Evolutionary conservation across 1,140 invertebrate genomes (phyloP).

Genomic region (Nymphalis io): DNA sequence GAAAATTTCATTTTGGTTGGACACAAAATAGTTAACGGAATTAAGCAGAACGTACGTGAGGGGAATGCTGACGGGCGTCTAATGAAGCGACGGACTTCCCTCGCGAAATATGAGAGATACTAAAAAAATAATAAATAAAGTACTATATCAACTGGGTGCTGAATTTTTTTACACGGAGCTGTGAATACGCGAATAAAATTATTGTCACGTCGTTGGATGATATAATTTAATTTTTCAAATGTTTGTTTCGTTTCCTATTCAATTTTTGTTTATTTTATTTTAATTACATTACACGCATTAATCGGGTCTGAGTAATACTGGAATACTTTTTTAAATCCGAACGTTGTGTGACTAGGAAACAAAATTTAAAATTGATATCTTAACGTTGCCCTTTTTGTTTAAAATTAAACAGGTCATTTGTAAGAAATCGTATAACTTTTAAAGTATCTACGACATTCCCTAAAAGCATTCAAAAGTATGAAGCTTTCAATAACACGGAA

Average conservation of each 20-base stretch:
- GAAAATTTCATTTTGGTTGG: slow-evolving; percentile 54
- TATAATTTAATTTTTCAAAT: slow-evolving; percentile 2
- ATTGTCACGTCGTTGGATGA: slow-evolving; percentile 5
- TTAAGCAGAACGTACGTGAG: slow-evolving; percentile 55
- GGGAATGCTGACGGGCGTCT: slow-evolving; percentile 41
- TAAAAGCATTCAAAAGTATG: neutral
- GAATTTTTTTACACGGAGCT: slow-evolving; percentile 21
- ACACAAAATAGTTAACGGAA: slow-evolving; percentile 66
- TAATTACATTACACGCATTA: too few species aligned
- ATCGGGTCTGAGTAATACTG: too few species aligned
- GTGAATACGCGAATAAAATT: slow-evolving; percentile 18
- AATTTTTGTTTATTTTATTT: neutral
- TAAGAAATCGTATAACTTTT: too few species aligned
- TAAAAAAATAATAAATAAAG: slow-evolving; percentile 44
- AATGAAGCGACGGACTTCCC: slow-evolving; percentile 31
- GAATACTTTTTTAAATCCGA: too few species aligned
- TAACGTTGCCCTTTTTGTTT: too few species aligned
- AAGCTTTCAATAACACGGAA: neutral
- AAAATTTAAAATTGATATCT: too few species aligned
- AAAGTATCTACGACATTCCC: too few species aligned
- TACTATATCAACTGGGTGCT: slow-evolving; percentile 20
- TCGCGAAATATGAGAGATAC: slow-evolving; percentile 31
- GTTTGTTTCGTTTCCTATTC: neutral
- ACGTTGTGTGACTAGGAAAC: too few species aligned
- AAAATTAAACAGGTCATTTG: too few species aligned